Evolutionary conservation across 2,888 invertebrate species (phyloP).

Genomic region (Netelia inedita): DNA sequence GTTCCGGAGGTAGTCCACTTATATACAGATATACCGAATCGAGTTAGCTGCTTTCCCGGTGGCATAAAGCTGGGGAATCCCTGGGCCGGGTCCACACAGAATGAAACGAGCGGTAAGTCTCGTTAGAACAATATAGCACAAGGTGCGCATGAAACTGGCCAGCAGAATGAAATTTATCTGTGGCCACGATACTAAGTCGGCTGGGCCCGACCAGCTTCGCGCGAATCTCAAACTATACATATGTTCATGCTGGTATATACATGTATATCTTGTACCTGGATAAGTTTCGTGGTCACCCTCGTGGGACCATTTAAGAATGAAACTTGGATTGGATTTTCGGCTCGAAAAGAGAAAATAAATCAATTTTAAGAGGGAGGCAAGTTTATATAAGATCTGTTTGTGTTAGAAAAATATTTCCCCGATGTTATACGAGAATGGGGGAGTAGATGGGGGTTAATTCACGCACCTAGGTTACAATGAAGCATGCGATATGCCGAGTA

Average conservation of each 20-base stretch:
- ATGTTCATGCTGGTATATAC: not conserved
- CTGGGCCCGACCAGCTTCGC: too few relatives aligned
- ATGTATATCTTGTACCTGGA: not conserved
- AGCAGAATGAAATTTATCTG: not conserved
- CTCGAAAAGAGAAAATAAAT: constrained; percentile 50
- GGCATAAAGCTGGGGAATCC: constrained; percentile 71
- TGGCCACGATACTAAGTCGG: too few relatives aligned
- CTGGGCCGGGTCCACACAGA: constrained; percentile 6
- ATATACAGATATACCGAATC: constrained; percentile 7
- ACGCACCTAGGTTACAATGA: too few relatives aligned
- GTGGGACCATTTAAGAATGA: constrained; percentile 69
- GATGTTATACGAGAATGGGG: too few relatives aligned
- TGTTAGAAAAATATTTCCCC: too few relatives aligned
- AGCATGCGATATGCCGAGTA: too few relatives aligned
- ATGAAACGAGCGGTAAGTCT: constrained; percentile 52
- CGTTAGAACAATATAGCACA: constrained; percentile 66
- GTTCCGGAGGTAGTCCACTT: constrained; percentile 48
- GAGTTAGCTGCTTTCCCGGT: constrained; percentile 73
- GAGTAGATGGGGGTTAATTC: too few relatives aligned
- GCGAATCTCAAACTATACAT: not conserved
- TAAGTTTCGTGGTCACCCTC: constrained; percentile 38
- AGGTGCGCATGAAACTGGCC: not conserved
- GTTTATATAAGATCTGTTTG: not conserved
- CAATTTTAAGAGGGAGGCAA: constrained; percentile 17
- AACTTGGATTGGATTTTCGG: constrained; percentile 75